Conservation (phyloP, 2,888 invertebrate genomes). For the Rhagophthalmus giganteus region DNA sequence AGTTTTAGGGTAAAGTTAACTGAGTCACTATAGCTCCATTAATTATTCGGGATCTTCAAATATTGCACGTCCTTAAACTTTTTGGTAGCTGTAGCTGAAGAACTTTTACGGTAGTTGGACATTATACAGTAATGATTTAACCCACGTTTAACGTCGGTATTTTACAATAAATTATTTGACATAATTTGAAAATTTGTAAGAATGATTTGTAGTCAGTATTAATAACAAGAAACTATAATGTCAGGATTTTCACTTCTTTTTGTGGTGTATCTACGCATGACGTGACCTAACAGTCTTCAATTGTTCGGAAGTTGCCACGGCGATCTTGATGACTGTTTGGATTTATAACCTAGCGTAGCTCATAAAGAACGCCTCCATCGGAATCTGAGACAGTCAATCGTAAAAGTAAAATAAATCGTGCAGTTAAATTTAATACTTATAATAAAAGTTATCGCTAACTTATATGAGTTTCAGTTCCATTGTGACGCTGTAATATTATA, state of each 20-base stretch:
- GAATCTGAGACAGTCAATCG: slow-evolving; percentile 28
- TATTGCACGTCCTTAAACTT: too few relatives aligned
- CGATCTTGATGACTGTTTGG: slow-evolving; percentile 33
- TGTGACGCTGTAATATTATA: slow-evolving; percentile 18
- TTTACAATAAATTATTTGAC: too few relatives aligned
- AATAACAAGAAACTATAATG: background rate
- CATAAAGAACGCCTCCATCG: slow-evolving; percentile 30
- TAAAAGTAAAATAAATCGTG: slow-evolving; percentile 34
- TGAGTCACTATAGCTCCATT: background rate
- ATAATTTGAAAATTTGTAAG: too few relatives aligned
- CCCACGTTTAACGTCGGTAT: too few relatives aligned
- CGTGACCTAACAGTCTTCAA: slow-evolving; percentile 22
- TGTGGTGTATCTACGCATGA: slow-evolving; percentile 17
- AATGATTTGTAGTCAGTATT: too few relatives aligned
- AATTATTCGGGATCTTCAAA: too few relatives aligned
- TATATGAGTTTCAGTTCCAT: slow-evolving; percentile 24
- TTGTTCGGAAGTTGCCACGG: slow-evolving; percentile 28
- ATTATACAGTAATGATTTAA: too few relatives aligned
- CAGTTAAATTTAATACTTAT: slow-evolving; percentile 38
- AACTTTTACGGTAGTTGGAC: too few relatives aligned
- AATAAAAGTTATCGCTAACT: slow-evolving; percentile 34
- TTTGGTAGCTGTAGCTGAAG: too few relatives aligned
- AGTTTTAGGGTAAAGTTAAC: background rate
- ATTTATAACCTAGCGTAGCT: slow-evolving; percentile 29
- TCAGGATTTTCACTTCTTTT: background rate